These are phyloP conservation scores for Morpho deidamia DNA, from an alignment of 2,888 invertebrate species.

Conservation along the genomic window DNA sequence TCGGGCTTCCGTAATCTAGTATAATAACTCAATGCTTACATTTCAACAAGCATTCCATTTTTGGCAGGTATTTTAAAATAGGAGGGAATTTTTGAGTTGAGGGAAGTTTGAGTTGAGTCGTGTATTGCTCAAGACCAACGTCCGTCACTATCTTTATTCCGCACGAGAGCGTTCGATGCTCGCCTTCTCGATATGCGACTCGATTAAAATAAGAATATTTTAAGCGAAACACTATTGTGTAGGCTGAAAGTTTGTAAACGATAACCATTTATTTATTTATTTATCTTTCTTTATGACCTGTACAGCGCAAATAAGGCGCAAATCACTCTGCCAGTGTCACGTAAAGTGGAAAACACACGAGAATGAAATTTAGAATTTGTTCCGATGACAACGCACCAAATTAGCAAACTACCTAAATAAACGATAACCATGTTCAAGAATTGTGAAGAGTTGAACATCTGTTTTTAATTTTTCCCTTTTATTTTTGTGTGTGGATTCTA, in stretches of 20 bases:
- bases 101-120: too few relatives aligned
- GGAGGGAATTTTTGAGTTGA: slow-evolving; percentile 57
- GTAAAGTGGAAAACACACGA: too few relatives aligned
- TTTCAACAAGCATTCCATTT: slow-evolving; percentile 11
- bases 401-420: too few relatives aligned
- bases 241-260: slow-evolving; percentile 39
- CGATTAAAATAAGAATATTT: slow-evolving; percentile 73
- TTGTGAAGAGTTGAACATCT: slow-evolving; percentile 30
- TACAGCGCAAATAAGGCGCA: too few relatives aligned
- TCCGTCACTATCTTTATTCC: slow-evolving; percentile 72
- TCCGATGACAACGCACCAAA: too few relatives aligned
- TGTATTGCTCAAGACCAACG: slow-evolving; percentile 54
- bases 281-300: too few relatives aligned
- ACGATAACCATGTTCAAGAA: slow-evolving; percentile 28
- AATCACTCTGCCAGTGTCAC: too few relatives aligned
- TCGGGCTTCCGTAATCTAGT: too few relatives aligned
- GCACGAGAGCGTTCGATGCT: slow-evolving; percentile 62
- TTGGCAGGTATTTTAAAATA: slow-evolving; percentile 56
- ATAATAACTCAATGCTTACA: too few relatives aligned
- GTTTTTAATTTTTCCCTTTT: slow-evolving; percentile 18
- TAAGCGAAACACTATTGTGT: slow-evolving; percentile 59
- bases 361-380: too few relatives aligned
- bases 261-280: too few relatives aligned
- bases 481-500: neutral
- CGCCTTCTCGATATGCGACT: slow-evolving; percentile 58